Evolutionary conservation across 2,113 vertebrate genomes (phyloP).

Genomic region (Patagioenas fasciata): DNA sequence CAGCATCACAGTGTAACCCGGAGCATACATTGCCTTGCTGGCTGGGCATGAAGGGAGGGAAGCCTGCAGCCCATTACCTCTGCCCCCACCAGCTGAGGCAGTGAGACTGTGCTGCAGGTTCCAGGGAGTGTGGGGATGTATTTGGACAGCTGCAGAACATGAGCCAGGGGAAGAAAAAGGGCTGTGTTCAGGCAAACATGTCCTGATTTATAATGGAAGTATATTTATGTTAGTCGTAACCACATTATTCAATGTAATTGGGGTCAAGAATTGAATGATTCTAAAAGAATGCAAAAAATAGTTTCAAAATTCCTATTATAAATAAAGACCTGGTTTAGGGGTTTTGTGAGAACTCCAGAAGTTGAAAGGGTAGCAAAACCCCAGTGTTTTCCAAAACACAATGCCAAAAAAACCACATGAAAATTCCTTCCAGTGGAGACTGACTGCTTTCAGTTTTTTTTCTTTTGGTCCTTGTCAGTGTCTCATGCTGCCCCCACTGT

Average conservation of each 20-base stretch:
- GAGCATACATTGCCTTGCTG: background rate
- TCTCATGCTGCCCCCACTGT: background rate
- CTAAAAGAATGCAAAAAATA: constrained; percentile 60
- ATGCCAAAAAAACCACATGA: constrained; percentile 46
- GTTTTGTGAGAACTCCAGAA: constrained; percentile 60
- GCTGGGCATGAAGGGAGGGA: background rate
- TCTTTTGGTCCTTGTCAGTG: background rate
- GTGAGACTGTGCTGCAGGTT: background rate
- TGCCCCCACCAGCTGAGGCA: constrained; percentile 17
- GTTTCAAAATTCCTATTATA: constrained; percentile 57
- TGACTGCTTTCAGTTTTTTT: background rate
- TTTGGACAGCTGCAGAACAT: constrained; percentile 30
- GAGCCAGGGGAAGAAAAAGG: constrained; percentile 2
- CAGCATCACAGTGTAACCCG: background rate
- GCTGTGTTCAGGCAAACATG: constrained; percentile 9
- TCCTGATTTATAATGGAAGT: constrained; percentile 33
- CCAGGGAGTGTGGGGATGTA: background rate
- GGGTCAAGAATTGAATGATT: constrained; percentile 47
- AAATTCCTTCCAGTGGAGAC: constrained; percentile 22
- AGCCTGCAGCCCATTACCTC: background rate
- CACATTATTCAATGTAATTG: constrained; percentile 45
- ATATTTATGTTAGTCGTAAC: constrained; percentile 48
- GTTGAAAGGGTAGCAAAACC: constrained; percentile 50
- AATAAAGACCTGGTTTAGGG: constrained; percentile 64
- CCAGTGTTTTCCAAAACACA: constrained; percentile 52